These are phyloP conservation scores for Aramus guarauna DNA, from an alignment of 2,113 vertebrate genomes.

Conservation along the genomic window DNA sequence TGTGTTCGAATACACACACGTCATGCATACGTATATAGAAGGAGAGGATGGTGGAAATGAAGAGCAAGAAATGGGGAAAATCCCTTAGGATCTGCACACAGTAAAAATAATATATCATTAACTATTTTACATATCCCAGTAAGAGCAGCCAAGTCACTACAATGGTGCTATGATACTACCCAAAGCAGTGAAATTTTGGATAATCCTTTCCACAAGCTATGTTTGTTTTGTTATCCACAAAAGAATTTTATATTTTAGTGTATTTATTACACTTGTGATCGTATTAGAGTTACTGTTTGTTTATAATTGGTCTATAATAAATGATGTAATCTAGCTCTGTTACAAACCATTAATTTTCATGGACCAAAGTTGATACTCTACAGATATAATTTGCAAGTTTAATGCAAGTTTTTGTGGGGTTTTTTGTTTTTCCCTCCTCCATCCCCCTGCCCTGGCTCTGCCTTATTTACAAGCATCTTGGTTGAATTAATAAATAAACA, in stretches of 20 bases:
- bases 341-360: constrained; percentile 56
- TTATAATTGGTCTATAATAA: constrained; percentile 36
- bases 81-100: background rate
- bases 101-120: background rate
- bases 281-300: constrained; percentile 18
- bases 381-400: constrained; percentile 60
- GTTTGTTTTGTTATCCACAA: background rate
- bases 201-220: background rate
- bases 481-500: constrained; percentile 68
- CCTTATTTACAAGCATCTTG: constrained; percentile 55
- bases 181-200: background rate
- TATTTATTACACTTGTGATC: background rate
- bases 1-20: rapidly evolving
- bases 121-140: background rate
- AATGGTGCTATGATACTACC: background rate
- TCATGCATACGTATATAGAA: background rate
- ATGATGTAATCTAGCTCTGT: background rate
- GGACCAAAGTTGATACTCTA: constrained; percentile 8
- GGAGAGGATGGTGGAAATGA: background rate
- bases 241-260: background rate
- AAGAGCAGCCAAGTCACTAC: background rate
- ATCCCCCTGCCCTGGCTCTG: background rate
- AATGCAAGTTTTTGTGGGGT: background rate
- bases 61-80: background rate
- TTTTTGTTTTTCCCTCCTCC: background rate